These are phyloP conservation scores for Crocodylus rhombifer DNA, from an alignment of 2,797 vertebrate genomes.

Conservation along the genomic window DNA sequence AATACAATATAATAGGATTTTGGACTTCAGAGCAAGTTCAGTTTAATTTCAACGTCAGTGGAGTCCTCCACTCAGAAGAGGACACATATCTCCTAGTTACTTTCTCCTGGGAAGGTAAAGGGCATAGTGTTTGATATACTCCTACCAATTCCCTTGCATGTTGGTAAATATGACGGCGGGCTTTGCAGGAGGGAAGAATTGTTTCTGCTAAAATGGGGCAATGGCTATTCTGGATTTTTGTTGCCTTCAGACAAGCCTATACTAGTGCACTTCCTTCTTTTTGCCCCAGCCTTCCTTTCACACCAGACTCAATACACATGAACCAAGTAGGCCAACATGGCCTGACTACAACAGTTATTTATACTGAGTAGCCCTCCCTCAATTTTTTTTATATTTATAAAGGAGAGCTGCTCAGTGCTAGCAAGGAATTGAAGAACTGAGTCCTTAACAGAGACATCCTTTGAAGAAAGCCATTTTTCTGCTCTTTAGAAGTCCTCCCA, in stretches of 20 bases:
- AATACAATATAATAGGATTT: background rate
- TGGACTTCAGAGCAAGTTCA: background rate
- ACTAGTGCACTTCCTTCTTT: background rate
- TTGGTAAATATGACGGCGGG: background rate
- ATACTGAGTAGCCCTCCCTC: background rate
- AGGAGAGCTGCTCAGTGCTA: slow-evolving; percentile 28
- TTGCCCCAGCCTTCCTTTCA: background rate
- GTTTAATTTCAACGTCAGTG: background rate
- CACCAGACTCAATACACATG: background rate
- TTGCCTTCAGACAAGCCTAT: background rate
- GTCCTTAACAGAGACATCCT: background rate
- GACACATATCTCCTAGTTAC: background rate
- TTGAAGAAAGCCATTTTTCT: slow-evolving; percentile 37
- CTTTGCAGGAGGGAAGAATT: background rate
- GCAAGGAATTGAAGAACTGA: background rate
- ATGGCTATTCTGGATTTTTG: background rate
- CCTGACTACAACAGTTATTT: background rate
- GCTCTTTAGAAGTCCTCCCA: slow-evolving; percentile 34
- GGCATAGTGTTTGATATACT: background rate
- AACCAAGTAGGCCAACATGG: background rate
- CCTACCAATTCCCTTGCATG: background rate
- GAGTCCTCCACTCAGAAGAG: background rate
- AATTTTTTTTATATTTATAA: background rate
- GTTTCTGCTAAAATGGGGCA: background rate
- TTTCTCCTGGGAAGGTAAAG: slow-evolving; percentile 7